Base-by-base conservation (phyloP, 2,888 invertebrate species). In the Cosmia trapezina region DNA sequence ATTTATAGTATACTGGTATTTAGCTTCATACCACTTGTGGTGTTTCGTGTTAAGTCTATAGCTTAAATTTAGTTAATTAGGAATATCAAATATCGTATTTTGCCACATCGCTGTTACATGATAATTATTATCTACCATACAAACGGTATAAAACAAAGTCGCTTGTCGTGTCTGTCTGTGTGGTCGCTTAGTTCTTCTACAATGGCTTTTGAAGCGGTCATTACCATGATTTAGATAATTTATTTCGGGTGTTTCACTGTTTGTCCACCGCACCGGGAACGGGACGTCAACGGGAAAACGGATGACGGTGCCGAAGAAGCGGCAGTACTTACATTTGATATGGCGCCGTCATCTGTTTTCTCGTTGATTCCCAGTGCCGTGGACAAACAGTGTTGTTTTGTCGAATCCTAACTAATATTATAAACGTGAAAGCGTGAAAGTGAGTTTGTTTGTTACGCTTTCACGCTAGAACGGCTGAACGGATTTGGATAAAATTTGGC, bases 71-170 rank as follows among this genome's bases (percentile, higher is more conserved):
- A 1, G 22, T 54, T 79, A 17, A 59, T 71, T 22, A 62, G 6
- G 17, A n/a, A 67, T 56, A 80, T 64, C 45, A 37, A 67, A 63
- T 67, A 57, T 45, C 19, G 1, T 41, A 12, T 45, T 56, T 60
- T 8, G 12, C 53, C 19, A 47, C n/a, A 33, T 45, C 33, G 12
- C 19, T 45, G n/a, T 14, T 56, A 37, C 33, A 62, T 33, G 12
- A 33, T 28, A 19, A 28, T 47, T 19, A 45, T 62, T 22, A 41
- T 41, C 8, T 14, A 59, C 6, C 12, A 53, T n/a, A 47, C 19
- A 19, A 33, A 19, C 6, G 11, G 54, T 19, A 19, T 57, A 59
- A 37, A n/a, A 37, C n/a, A n/a, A 59, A 14, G n/a, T n/a, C 12
- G 12, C 4, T 37, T 59, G 19, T 37, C 7, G 4, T 28, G 28